Base-by-base conservation (phyloP, 2,113 vertebrate species). In the Telmatochromis bifrenatus region DNA sequence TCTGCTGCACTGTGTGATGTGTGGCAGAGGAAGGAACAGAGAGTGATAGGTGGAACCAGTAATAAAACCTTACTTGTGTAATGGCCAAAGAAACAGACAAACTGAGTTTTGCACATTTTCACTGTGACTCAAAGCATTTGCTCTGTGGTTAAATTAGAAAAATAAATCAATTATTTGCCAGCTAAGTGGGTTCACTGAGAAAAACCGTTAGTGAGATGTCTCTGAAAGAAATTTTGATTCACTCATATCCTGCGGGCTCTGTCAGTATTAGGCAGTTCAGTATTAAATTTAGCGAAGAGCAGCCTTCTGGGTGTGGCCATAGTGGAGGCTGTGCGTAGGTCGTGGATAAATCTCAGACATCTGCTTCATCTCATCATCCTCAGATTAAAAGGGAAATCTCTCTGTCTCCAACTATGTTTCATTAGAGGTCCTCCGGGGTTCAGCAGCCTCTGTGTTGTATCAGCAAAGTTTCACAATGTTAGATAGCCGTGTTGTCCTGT, bases 341-440 rank as follows among this genome's bases (percentile, higher is more conserved):
- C 42, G 79, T 84, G 60, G 85, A 88, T 91, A 89, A 91, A 92
- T 94, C 87, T 42, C 54, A 65, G 82, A 84, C 93, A 95, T 95
- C 94, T 93, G 93, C 81, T 93, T 84, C 84, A 79, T 92, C 87
- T 87, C 87, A 75, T 88, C 55, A 10, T 80, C 55, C 49, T 73
- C 75, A 88, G 92, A 94, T 94, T 95, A 91, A 93, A 92, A 49
- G 28, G 49, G 35, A 89, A 91, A 87, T 93, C 84, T 89, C 89
- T 79, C 81, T 31, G 49, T 92, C 87, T 86, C 60, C 86, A 21
- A 79, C 77, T 77, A 87, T 62, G 39, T 91, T 93, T 95, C 89
- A 94, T 95, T 89, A 89, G 90, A 92, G 82, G 65, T 87, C 89
- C 80, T 84, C 77, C 21, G 19, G 81, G 70, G 39, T 79, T 89